Evolutionary conservation across 2,113 vertebrate species (phyloP), one percentile per base, ranked within the genome.

Genomic region (Ciconia boyciana): DNA sequence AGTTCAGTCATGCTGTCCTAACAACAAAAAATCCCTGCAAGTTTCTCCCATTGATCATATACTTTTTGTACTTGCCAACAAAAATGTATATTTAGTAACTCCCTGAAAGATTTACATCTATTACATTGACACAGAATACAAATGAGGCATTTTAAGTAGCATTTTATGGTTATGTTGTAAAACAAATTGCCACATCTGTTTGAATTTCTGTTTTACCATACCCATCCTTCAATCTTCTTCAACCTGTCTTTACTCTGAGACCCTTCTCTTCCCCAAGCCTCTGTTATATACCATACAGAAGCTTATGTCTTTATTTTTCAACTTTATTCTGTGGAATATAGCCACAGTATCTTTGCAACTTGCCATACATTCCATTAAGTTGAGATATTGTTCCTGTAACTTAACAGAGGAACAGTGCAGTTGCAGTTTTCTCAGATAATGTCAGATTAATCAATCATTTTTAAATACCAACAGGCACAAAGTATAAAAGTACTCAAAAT

Each of bases 391-490:
- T 98, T 98, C 98, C 98, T 96, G 97, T 98, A 98, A 98, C 94
- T 86, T 96, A 95, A 97, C 97, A 98, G 98, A 98, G 98, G 98
- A 98, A 98, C 97, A 97, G 93, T 88, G 69, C 87, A 79, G 94
- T 94, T 55, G 92, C 96, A 97, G 97, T 98, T 98, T 98, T 97
- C 98, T 96, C 97, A 97, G 98, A 97, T 94, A 89, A 96, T 98
- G 97, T 98, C 98, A 98, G 97, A 97, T 98, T 98, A 98, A 99
- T 98, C 98, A 98, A 98, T 99, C 98, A 98, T 98, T 98, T 98
- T 98, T 98, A 98, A 99, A 98, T 97, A 98, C 95, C 88, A 97
- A 97, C 96, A 97, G 97, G 97, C 94, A 76, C 92, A 96, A 98
- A 98, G 97, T 92, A 94, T 94, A 89, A 96, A 97, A 95, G 76